These are phyloP conservation scores for Trichogramma dendrolimi DNA, from an alignment of 2,888 invertebrate genomes.

Conservation along the genomic window DNA sequence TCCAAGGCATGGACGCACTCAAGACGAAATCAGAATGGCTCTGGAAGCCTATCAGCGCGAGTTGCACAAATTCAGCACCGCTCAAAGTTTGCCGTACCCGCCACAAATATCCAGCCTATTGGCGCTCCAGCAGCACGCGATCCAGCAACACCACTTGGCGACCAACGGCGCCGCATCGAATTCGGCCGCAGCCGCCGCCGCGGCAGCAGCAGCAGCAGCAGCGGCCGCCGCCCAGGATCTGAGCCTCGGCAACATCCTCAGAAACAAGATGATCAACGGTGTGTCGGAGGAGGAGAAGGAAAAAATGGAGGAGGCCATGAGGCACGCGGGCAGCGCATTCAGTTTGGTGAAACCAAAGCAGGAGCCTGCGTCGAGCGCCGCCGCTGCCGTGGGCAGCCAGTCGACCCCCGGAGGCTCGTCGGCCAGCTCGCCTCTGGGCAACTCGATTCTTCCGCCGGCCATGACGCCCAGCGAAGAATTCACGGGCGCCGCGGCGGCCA, in stretches of 20 bases:
- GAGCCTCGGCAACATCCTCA: slow-evolving; percentile 68
- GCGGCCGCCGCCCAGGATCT: slow-evolving; percentile 71
- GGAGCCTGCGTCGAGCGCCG: slow-evolving; percentile 56
- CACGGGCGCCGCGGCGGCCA: slow-evolving; percentile 76
- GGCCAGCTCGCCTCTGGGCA: slow-evolving; percentile 79
- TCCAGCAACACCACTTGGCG: slow-evolving; percentile 53
- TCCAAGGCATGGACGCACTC: slow-evolving; percentile 56
- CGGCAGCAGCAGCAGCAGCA: slow-evolving; percentile 61
- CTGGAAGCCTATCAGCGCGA: slow-evolving; percentile 91
- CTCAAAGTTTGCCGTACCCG: slow-evolving; percentile 60
- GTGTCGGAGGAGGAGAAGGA: slow-evolving; percentile 69
- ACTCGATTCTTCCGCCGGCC: slow-evolving; percentile 80
- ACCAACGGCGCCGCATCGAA: slow-evolving; percentile 48
- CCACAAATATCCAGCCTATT: slow-evolving; percentile 59
- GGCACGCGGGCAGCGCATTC: slow-evolving; percentile 79
- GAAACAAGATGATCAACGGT: slow-evolving; percentile 61
- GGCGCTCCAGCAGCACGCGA: slow-evolving; percentile 72
- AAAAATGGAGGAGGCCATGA: slow-evolving; percentile 65
- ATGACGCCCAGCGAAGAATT: slow-evolving; percentile 79
- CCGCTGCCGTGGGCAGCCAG: slow-evolving; percentile 53
- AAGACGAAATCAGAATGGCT: slow-evolving; percentile 84
- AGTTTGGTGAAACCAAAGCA: slow-evolving; percentile 82
- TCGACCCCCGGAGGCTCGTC: slow-evolving; percentile 69
- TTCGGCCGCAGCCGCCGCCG: slow-evolving; percentile 58
- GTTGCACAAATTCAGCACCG: slow-evolving; percentile 79